Conservation (phyloP, 2,888 invertebrate species). For the Diaprepes abbreviatus region DNA sequence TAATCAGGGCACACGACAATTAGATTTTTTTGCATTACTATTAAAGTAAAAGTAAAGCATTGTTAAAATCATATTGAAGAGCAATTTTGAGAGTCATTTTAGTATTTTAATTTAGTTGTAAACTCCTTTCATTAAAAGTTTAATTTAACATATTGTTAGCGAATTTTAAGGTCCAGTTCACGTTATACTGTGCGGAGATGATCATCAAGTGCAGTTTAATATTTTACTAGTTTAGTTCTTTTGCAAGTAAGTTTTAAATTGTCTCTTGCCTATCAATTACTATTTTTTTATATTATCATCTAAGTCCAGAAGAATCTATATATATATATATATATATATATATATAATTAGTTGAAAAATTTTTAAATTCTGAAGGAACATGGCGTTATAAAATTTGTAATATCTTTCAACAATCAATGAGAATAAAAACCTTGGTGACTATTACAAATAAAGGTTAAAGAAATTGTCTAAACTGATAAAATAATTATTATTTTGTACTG, state of each 20-base stretch:
- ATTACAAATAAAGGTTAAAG: no score
- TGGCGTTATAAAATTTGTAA: no score
- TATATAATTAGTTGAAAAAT: no score
- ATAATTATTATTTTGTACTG: no score
- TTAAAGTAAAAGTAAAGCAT: conserved; percentile 42
- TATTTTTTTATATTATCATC: no score
- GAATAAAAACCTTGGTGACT: no score
- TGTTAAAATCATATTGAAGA: conserved; percentile 27
- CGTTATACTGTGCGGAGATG: conserved; percentile 9
- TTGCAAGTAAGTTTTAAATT: not conserved
- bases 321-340: no score
- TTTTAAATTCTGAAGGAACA: no score
- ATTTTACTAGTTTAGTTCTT: not conserved
- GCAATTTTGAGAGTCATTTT: conserved; percentile 39
- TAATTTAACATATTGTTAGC: conserved; percentile 18
- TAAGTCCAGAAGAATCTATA: no score
- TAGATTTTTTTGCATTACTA: conserved; percentile 8
- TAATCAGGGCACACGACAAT: conserved; percentile 20
- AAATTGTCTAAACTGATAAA: no score
- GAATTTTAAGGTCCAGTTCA: conserved; percentile 6
- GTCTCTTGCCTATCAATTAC: no score
- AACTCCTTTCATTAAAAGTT: conserved; percentile 22
- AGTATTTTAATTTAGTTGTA: conserved; percentile 7
- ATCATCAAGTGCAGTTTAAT: conserved; percentile 15
- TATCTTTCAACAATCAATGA: no score